These are phyloP conservation scores for Lissonota sp. DNA, from an alignment of 2,888 invertebrate genomes.

Conservation along the genomic window DNA sequence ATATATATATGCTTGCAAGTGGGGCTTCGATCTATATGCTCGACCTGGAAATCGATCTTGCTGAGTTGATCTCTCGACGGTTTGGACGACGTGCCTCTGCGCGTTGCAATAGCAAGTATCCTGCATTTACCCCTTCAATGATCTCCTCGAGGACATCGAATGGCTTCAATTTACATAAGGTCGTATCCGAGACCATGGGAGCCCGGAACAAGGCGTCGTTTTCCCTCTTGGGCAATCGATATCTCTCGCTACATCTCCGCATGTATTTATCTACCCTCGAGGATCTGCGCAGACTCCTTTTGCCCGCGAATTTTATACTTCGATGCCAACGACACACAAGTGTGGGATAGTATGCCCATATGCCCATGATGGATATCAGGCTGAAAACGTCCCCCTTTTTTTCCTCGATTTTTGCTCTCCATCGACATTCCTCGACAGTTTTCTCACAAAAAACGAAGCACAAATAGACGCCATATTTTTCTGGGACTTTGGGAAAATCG, in stretches of 20 bases:
- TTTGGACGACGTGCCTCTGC: slow-evolving; percentile 21
- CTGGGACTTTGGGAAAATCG: too few species aligned
- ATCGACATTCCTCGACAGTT: too few species aligned
- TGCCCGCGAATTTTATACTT: neutral
- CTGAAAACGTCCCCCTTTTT: too few species aligned
- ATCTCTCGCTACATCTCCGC: slow-evolving; percentile 33
- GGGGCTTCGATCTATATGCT: slow-evolving; percentile 47
- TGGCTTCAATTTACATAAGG: neutral
- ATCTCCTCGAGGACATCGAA: slow-evolving; percentile 8
- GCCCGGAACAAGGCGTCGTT: neutral
- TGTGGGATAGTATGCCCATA: too few species aligned
- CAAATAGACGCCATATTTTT: too few species aligned
- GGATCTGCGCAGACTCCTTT: slow-evolving; percentile 10
- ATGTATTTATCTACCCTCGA: slow-evolving; percentile 42
- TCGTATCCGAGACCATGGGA: too few species aligned
- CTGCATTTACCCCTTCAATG: slow-evolving; percentile 19
- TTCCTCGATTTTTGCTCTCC: too few species aligned
- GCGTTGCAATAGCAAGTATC: neutral
- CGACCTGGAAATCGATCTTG: slow-evolving; percentile 65
- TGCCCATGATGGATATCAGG: too few species aligned
- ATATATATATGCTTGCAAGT: slow-evolving; percentile 8
- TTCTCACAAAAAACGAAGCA: too few species aligned
- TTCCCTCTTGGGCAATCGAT: neutral
- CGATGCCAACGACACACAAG: too few species aligned
- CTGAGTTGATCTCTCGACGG: slow-evolving; percentile 53